Conservation (phyloP, 2,797 vertebrate species). For the Antennarius maculatus region DNA sequence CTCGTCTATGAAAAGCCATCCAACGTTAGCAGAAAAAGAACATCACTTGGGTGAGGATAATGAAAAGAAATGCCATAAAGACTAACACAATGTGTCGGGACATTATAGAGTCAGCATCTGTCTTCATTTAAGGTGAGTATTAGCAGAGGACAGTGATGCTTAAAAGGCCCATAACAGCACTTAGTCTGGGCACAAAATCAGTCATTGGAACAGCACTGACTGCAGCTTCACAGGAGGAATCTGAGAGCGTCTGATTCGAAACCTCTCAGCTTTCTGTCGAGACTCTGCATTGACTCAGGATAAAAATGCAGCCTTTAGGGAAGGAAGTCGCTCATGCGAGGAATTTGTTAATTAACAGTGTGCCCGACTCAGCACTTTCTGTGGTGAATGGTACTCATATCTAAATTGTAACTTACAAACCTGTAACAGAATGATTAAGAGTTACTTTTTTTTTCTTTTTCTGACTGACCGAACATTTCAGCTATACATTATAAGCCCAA, state of each 20-base stretch:
- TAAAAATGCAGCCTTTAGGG: constrained; percentile 66
- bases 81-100: constrained; percentile 26
- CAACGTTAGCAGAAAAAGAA: constrained; percentile 24
- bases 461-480: constrained; percentile 57
- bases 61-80: constrained; percentile 31
- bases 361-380: constrained; percentile 63
- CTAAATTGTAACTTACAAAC: constrained; percentile 69
- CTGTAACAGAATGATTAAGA: constrained; percentile 63
- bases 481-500: constrained; percentile 23
- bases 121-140: constrained; percentile 42
- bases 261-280: constrained; percentile 49
- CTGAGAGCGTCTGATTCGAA: constrained; percentile 48
- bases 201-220: constrained; percentile 42
- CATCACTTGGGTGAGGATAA: constrained; percentile 50
- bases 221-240: constrained; percentile 49
- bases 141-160: constrained; percentile 46
- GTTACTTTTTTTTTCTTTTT: constrained; percentile 50
- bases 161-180: constrained; percentile 47
- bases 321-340: constrained; percentile 64
- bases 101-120: not conserved
- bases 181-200: constrained; percentile 48
- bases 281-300: constrained; percentile 49
- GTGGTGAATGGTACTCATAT: constrained; percentile 64
- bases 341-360: constrained; percentile 78
- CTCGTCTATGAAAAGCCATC: constrained; percentile 21